Evolutionary conservation across 2,113 vertebrate species (phyloP).

Genomic region (Rattus rattus): DNA sequence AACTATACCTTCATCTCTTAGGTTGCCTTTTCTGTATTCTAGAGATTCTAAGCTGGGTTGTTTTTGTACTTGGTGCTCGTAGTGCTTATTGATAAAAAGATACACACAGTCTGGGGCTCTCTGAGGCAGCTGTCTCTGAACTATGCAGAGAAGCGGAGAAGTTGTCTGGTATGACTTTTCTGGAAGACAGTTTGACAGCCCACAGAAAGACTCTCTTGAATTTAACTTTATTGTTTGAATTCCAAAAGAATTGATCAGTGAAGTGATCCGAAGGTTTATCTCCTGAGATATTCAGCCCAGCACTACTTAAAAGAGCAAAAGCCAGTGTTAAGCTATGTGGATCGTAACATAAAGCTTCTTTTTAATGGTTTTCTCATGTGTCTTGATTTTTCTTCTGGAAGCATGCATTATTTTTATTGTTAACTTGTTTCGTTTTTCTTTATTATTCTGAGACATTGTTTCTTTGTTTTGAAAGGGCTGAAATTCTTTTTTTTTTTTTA

Average conservation of each 20-base stretch:
- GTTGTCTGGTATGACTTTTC: background rate
- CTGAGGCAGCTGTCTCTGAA: background rate
- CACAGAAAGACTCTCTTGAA: background rate
- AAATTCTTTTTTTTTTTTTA: too few species aligned
- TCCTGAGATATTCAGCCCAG: background rate
- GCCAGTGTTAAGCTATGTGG: background rate
- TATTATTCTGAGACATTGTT: background rate
- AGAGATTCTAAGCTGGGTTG: background rate
- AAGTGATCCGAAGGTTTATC: background rate
- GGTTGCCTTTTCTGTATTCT: background rate
- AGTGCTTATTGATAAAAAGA: background rate
- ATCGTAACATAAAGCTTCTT: background rate
- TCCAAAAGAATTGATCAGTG: background rate
- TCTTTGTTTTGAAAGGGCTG: too few species aligned
- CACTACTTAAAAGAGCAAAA: background rate
- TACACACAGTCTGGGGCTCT: background rate
- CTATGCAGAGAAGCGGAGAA: background rate
- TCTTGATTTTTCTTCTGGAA: slow-evolving; percentile 4
- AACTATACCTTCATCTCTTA: background rate
- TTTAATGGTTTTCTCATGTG: background rate
- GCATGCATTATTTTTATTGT: background rate
- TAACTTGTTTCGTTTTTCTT: background rate
- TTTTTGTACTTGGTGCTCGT: background rate
- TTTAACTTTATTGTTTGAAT: background rate
- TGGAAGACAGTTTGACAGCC: background rate